These are phyloP conservation scores for Radopholus similis DNA, from an alignment of 1,140 invertebrate species.

Conservation along the genomic window DNA sequence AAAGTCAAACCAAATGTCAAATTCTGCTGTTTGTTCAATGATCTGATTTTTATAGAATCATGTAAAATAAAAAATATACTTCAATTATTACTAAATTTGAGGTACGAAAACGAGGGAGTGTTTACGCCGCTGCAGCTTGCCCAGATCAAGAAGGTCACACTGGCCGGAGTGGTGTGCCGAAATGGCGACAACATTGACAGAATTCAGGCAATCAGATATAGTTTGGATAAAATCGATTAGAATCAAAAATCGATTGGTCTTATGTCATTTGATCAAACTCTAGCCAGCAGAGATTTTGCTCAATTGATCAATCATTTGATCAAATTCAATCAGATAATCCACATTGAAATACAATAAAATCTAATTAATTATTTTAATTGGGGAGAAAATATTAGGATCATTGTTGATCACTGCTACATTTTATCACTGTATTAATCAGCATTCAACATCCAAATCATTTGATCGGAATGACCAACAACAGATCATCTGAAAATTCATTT, in stretches of 20 bases:
- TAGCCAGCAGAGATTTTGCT: neutral
- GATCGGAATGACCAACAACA: too few species aligned
- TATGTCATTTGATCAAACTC: neutral
- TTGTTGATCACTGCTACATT: too few species aligned
- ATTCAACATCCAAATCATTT: too few species aligned
- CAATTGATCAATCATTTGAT: too few species aligned
- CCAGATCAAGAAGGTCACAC: constrained; percentile 70
- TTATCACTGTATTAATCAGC: too few species aligned
- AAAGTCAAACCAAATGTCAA: neutral
- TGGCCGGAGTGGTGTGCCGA: constrained; percentile 74
- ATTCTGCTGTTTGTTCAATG: neutral
- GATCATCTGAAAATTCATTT: too few species aligned
- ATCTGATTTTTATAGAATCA: neutral
- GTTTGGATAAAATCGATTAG: neutral
- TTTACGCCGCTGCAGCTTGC: constrained; percentile 74
- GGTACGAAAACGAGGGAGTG: constrained; percentile 82
- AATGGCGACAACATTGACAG: constrained; percentile 70
- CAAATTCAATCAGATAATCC: too few species aligned
- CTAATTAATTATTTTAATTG: too few species aligned
- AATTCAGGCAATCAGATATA: constrained; percentile 64
- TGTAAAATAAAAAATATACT: neutral
- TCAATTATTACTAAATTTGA: constrained; percentile 64
- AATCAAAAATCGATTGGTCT: neutral
- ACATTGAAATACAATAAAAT: too few species aligned
- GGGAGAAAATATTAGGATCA: too few species aligned